Evolutionary conservation across 1,140 invertebrate species (phyloP).

Genomic region (Neotoxoptera formosana): DNA sequence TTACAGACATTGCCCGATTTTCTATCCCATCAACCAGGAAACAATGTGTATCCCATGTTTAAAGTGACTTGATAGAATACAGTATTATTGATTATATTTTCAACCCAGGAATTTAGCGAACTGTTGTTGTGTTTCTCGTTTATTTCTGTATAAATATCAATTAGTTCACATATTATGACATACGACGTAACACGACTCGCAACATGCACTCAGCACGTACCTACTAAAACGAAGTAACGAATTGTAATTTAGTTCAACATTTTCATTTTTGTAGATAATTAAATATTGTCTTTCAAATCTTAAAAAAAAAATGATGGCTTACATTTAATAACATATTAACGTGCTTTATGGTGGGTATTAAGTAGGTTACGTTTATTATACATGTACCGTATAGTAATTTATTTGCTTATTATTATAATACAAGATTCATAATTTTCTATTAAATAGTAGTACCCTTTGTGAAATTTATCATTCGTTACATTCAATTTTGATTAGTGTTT

Average conservation of each 20-base stretch:
- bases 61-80: slow-evolving; percentile 2
- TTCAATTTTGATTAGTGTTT: background rate
- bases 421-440: no score
- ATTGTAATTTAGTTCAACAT: background rate
- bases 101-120: background rate
- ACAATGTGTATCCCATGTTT: background rate
- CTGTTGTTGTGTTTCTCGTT: slow-evolving; percentile 18
- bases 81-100: slow-evolving; percentile 34
- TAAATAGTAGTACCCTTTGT: background rate
- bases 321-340: background rate
- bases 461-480: background rate
- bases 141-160: background rate
- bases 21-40: slow-evolving; percentile 41
- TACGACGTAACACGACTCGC: background rate
- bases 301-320: background rate
- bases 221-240: background rate
- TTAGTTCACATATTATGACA: background rate
- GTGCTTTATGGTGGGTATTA: background rate
- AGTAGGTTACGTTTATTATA: background rate
- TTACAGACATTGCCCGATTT: slow-evolving; percentile 34
- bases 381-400: background rate
- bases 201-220: background rate
- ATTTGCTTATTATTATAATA: background rate
- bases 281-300: background rate
- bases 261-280: background rate